Conservation (phyloP, 2,888 invertebrate species). For the Xylocampa areola region DNA sequence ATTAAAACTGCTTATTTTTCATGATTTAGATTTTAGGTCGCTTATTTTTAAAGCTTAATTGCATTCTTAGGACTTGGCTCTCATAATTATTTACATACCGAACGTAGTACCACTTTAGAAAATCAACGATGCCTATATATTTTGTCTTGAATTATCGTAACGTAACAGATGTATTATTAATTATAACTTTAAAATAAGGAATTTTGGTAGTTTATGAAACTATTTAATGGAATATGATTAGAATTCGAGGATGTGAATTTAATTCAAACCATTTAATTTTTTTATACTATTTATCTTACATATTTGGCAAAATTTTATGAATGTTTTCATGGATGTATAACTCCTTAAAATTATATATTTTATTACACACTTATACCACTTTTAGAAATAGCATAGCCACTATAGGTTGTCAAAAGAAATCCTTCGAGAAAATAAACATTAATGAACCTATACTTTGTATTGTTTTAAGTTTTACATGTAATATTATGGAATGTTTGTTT, state of each 20-base stretch:
- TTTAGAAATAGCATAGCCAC: background rate
- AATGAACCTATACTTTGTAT: slow-evolving; percentile 32
- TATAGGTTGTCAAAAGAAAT: slow-evolving; percentile 2
- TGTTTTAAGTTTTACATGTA: slow-evolving; percentile 32
- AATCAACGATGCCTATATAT: slow-evolving; percentile 3
- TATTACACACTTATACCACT: slow-evolving; percentile 1
- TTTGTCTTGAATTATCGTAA: background rate
- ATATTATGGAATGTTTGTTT: slow-evolving; percentile 24
- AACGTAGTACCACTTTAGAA: slow-evolving; percentile 2
- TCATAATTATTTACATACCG: background rate
- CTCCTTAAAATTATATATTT: slow-evolving; percentile 27
- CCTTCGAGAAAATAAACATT: slow-evolving; percentile 4
- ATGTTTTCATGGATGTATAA: slow-evolving; percentile 17
- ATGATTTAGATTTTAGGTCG: too few relatives aligned
- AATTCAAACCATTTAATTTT: slow-evolving; percentile 32
- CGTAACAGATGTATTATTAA: slow-evolving; percentile 5
- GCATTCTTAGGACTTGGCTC: background rate
- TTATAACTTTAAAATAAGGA: slow-evolving; percentile 5
- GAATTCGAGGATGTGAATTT: slow-evolving; percentile 23
- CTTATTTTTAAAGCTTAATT: too few relatives aligned
- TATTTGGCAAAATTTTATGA: slow-evolving; percentile 4
- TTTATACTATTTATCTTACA: slow-evolving; percentile 14
- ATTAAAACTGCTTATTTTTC: too few relatives aligned
- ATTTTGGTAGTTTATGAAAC: slow-evolving; percentile 4
- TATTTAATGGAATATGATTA: slow-evolving; percentile 6